Percentiles rank a stretch among this genome's conserved stretches.
Evolutionary conservation across 2,888 invertebrate species (phyloP).

Genomic region (Eulithis prunata): DNA sequence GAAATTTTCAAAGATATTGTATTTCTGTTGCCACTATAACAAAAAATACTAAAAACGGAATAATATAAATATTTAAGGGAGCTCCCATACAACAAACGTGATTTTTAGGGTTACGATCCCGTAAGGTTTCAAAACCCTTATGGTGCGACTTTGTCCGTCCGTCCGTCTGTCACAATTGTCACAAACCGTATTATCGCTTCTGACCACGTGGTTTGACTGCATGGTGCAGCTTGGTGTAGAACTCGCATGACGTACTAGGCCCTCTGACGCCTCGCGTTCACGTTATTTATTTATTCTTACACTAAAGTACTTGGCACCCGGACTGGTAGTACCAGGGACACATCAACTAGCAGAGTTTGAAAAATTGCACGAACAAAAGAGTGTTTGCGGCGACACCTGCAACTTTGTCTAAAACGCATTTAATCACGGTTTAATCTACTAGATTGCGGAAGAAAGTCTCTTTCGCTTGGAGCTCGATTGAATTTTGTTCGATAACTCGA

Average conservation of each 20-base stretch:
- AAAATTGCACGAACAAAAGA: constrained; percentile 20
- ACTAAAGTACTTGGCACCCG: constrained; percentile 34
- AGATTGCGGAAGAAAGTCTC: constrained; percentile 55
- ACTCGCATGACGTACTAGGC: background rate
- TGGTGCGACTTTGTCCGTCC: too few relatives aligned
- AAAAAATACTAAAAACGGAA: too few relatives aligned
- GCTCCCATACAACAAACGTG: too few relatives aligned
- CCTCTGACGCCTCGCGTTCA: background rate
- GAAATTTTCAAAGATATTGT: too few relatives aligned
- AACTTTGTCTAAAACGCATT: constrained; percentile 63
- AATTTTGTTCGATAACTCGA: background rate
- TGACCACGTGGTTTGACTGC: too few relatives aligned
- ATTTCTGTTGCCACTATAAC: too few relatives aligned
- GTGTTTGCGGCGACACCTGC: constrained; percentile 42
- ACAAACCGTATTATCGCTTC: too few relatives aligned
- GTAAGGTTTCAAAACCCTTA: too few relatives aligned
- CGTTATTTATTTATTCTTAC: constrained; percentile 7
- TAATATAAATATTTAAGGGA: too few relatives aligned
- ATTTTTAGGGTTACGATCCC: too few relatives aligned
- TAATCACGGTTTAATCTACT: constrained; percentile 69
- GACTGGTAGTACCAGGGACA: constrained; percentile 3
- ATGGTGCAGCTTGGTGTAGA: too few relatives aligned
- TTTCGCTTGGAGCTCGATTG: constrained; percentile 37
- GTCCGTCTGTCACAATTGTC: too few relatives aligned
- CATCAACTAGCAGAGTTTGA: constrained; percentile 13